These are phyloP conservation scores for Olivierus martensii DNA, from an alignment of 1,140 invertebrate genomes.

Conservation along the genomic window DNA sequence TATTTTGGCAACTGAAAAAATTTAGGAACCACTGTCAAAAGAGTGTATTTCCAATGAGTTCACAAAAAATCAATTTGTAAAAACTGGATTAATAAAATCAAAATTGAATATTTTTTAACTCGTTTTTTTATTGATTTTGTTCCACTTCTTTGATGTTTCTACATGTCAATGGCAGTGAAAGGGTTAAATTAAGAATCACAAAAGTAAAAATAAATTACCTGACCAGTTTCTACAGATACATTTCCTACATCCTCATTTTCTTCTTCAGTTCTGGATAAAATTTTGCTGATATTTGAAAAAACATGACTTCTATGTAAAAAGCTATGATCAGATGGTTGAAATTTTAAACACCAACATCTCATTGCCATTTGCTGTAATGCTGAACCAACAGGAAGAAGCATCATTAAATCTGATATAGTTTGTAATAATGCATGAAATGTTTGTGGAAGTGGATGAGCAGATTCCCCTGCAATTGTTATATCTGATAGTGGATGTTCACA, in stretches of 20 bases:
- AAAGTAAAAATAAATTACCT: no score
- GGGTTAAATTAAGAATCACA: no score
- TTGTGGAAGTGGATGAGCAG: conserved; percentile 59
- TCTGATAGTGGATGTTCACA: conserved; percentile 71
- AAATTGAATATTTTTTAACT: no score
- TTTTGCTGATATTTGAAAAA: conserved; percentile 92
- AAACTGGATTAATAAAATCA: no score
- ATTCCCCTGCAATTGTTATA: conserved; percentile 60
- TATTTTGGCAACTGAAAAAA: no score
- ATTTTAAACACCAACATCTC: conserved; percentile 81
- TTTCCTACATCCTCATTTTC: conserved; percentile 26
- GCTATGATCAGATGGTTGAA: conserved; percentile 72
- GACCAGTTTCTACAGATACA: background rate
- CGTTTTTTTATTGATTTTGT: no score
- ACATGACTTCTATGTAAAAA: conserved; percentile 88
- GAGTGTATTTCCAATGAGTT: no score
- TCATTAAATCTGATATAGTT: conserved; percentile 82
- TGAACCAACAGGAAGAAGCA: conserved; percentile 71
- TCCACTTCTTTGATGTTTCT: no score
- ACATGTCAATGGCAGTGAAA: no score
- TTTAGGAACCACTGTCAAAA: no score
- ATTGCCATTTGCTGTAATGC: conserved; percentile 82
- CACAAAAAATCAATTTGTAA: no score
- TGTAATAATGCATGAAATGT: conserved; percentile 79
- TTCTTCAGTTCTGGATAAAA: conserved; percentile 82